phyloP scores from a whole-genome alignment of 1,140 invertebrate species.

The Sitophilus oryzae region DNA sequence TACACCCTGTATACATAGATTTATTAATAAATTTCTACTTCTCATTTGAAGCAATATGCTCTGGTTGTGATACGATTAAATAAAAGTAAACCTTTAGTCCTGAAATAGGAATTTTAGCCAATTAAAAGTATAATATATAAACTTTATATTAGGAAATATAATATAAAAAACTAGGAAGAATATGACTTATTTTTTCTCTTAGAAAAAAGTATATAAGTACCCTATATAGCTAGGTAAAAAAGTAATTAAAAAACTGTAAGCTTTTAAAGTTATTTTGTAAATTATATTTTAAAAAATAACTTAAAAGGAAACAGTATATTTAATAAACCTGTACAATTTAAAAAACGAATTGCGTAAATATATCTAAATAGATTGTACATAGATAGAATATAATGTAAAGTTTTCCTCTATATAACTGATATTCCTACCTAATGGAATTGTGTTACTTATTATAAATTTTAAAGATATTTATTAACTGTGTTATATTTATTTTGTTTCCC shows the following conservation, averaged over 20 bases:
- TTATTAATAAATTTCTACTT: too few relatives aligned
- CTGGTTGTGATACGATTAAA: neutral
- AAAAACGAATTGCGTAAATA: neutral
- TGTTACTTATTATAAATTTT: too few relatives aligned
- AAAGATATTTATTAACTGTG: neutral
- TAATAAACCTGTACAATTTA: neutral
- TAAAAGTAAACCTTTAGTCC: neutral
- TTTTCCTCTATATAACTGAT: neutral
- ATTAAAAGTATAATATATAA: neutral
- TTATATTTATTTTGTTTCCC: neutral
- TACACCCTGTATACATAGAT: too few relatives aligned
- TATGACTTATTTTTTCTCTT: neutral
- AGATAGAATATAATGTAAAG: neutral
- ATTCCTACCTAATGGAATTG: neutral
- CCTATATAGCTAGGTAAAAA: neutral
- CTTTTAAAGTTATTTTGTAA: neutral
- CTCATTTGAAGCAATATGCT: neutral
- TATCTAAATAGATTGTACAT: neutral
- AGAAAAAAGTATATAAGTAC: neutral
- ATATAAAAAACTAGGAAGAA: too few relatives aligned
- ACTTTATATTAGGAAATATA: neutral
- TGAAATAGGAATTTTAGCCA: neutral
- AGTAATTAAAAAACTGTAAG: neutral
- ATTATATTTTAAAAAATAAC: neutral
- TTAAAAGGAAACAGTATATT: neutral